Conservation (phyloP, 2,888 invertebrate species). For the Drosophila tanythrix region DNA sequence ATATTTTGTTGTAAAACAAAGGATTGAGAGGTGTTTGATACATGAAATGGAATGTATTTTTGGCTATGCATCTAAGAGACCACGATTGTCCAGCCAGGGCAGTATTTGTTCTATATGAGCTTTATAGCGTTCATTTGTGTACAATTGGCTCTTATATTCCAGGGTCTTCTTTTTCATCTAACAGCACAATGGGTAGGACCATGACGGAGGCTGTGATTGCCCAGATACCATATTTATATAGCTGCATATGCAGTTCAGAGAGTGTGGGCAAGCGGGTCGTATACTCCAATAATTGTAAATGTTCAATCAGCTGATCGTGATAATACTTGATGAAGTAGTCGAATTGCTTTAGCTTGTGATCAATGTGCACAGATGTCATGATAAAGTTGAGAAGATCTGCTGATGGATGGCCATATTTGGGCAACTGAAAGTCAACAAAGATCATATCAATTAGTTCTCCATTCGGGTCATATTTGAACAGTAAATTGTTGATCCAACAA, state of each 20-base stretch:
- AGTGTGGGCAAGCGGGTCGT: slow-evolving; percentile 68
- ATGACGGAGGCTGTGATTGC: slow-evolving; percentile 65
- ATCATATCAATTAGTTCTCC: slow-evolving; percentile 69
- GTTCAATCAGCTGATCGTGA: slow-evolving; percentile 73
- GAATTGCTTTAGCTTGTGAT: slow-evolving; percentile 77
- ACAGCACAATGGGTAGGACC: slow-evolving; percentile 73
- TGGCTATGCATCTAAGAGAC: slow-evolving; percentile 64
- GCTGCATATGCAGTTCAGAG: slow-evolving; percentile 70
- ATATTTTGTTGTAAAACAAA: background rate
- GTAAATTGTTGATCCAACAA: slow-evolving; percentile 80
- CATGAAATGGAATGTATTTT: background rate
- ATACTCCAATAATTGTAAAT: slow-evolving; percentile 72
- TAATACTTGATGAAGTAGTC: slow-evolving; percentile 82
- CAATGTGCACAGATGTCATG: slow-evolving; percentile 77
- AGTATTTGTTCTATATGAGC: slow-evolving; percentile 74
- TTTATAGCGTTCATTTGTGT: slow-evolving; percentile 70
- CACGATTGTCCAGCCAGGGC: slow-evolving; percentile 82
- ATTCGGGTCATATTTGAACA: slow-evolving; percentile 71
- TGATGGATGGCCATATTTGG: slow-evolving; percentile 76
- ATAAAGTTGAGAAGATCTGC: slow-evolving; percentile 80
- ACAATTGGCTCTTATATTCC: slow-evolving; percentile 68
- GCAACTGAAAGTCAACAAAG: slow-evolving; percentile 81
- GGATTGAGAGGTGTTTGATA: background rate
- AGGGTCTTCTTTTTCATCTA: slow-evolving; percentile 76
- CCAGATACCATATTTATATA: slow-evolving; percentile 74